Evolutionary conservation across 2,797 vertebrate species (phyloP).

Genomic region (Coracias cyanogaster): DNA sequence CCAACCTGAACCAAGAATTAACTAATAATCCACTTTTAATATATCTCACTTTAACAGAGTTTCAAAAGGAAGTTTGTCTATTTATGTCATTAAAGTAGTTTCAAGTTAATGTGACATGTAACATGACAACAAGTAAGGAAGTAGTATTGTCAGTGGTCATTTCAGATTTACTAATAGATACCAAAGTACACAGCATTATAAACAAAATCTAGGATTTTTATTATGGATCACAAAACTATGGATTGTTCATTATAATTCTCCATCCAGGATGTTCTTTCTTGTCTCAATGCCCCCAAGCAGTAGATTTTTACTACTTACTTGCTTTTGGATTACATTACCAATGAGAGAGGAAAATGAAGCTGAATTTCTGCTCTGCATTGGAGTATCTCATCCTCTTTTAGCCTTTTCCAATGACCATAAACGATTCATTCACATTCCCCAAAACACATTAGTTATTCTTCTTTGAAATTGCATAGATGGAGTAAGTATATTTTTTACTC

Average conservation of each 20-base stretch:
- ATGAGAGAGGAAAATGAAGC: background rate
- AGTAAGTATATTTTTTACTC: background rate
- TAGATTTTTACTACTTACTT: background rate
- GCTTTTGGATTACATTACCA: background rate
- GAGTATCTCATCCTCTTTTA: background rate
- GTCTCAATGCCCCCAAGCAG: background rate
- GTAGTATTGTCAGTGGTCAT: background rate
- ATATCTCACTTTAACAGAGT: background rate
- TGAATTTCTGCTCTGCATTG: background rate
- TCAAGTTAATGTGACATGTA: background rate
- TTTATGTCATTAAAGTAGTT: background rate
- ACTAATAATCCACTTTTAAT: background rate
- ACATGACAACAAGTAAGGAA: background rate
- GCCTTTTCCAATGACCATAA: background rate
- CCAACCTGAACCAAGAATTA: fast-evolving
- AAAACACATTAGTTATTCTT: background rate
- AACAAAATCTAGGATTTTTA: background rate
- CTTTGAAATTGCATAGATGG: background rate
- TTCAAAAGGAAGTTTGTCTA: background rate
- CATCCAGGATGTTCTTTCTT: background rate
- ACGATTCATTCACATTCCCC: background rate
- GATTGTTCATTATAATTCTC: background rate
- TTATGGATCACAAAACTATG: background rate
- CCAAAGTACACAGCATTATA: background rate
- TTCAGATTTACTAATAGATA: background rate